Evolutionary conservation across 2,888 invertebrate genomes (phyloP), one percentile per base, ranked within the genome.

Genomic region (Urechis unicinctus): DNA sequence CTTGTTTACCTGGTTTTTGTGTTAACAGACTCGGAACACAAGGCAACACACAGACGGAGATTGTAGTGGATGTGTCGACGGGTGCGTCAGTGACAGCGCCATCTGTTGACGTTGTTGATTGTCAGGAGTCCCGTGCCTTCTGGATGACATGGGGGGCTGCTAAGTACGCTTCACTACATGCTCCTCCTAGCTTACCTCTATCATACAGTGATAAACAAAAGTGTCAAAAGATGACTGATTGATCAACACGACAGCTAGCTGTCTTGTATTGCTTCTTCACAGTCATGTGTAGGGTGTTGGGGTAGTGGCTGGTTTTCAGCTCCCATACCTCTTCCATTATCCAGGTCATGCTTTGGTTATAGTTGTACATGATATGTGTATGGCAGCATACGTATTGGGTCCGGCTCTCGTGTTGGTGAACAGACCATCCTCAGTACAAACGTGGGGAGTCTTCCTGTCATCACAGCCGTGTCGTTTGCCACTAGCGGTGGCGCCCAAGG

Each of bases 131-230:
- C 31, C 29, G 31, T 24, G 25, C 43, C 25, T 55, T 51, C 30
- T 55, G 55, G 55, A 43, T 55, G 4, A 51, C 31, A 28, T 55
- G 50, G 50, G n/a, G n/a, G n/a, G n/a, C n/a, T n/a, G n/a, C n/a
- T n/a, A n/a, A n/a, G n/a, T n/a, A n/a, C n/a, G n/a, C n/a, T n/a
- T n/a, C n/a, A n/a, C n/a, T n/a, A n/a, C n/a, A n/a, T n/a, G n/a
- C n/a, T n/a, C n/a, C n/a, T n/a, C n/a, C n/a, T n/a, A n/a, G n/a
- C n/a, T n/a, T n/a, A n/a, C n/a, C n/a, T n/a, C n/a, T n/a, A n/a
- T n/a, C n/a, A n/a, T n/a, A n/a, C n/a, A n/a, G n/a, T n/a, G n/a
- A n/a, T n/a, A n/a, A n/a, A n/a, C n/a, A n/a, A n/a, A n/a, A n/a
- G n/a, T n/a, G n/a, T n/a, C n/a, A n/a, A n/a, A n/a, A n/a, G n/a